Evolutionary conservation across 2,797 vertebrate species (phyloP), one percentile per base, ranked within the genome.

Genomic region (Mycteria americana): DNA sequence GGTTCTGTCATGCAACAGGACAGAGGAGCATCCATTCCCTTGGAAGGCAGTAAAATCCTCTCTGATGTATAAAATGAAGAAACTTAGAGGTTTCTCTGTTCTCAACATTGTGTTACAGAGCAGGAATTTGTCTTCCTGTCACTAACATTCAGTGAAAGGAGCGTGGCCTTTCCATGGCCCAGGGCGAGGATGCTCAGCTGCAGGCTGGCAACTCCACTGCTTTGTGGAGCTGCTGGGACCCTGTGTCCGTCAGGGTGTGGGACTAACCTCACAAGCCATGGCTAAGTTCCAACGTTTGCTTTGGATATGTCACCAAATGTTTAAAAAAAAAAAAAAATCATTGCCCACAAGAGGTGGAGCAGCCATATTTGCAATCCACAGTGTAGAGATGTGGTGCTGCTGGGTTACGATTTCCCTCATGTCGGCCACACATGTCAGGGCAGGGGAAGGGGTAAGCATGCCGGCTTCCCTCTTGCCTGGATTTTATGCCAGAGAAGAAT

Each of bases 371-470:
- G 41, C 54, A 62, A 22, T 24, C 12, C 24, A 16, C 33, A 31
- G 50, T 0, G 2, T 2, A 45, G 45, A 51, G 51, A 23, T 0
- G 0, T 28, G 11, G 24, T 2, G 1, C 33, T 39, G 62, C 76
- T 24, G 43, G 19, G n/a, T 51, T 31, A 15, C 0, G 1, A 15
- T 41, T 53, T 46, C 53, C 51, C n/a, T 72, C 15, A 1, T 5
- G n/a, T 15, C 3, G 0, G 18, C n/a, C 12, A 7, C 2, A 7
- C 1, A 3, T 37, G 46, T 16, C 62, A 31, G 54, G 48, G 48
- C 62, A 46, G 25, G 28, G 41, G 17, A 39, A 37, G 30, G 33
- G 17, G 9, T 7, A n/a, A 30, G 10, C 57, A 33, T 19, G 31
- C 46, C 23, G 2, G 46, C 39, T 83, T 53, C 64, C 31, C 45